phyloP scores from a whole-genome alignment of 2,113 vertebrate species.

The Struthio camelus region DNA sequence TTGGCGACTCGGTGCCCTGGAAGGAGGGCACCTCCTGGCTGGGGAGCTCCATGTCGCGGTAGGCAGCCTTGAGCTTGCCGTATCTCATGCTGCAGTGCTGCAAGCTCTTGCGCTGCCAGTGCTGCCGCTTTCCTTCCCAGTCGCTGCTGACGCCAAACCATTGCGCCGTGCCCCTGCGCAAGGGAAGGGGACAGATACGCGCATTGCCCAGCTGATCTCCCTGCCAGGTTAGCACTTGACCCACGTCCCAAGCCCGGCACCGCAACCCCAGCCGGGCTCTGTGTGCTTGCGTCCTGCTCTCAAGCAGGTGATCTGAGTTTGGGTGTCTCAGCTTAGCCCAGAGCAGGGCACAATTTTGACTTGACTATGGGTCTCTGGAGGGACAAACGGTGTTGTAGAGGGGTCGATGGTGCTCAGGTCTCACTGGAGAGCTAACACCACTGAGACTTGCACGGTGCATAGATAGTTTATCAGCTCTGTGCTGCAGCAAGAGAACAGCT shows the following conservation, averaged over 20 bases:
- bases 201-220: background rate
- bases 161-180: conserved; percentile 84
- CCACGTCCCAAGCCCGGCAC: too few species aligned
- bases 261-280: fast-evolving
- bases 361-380: fast-evolving
- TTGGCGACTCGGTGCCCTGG: conserved; percentile 86
- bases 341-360: background rate
- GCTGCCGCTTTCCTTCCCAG: conserved; percentile 88
- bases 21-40: conserved; percentile 84
- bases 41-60: conserved; percentile 84
- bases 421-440: background rate
- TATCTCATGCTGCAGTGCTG: conserved; percentile 94
- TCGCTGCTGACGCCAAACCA: conserved; percentile 93
- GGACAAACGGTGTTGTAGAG: background rate
- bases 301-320: fast-evolving
- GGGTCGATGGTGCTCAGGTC: background rate
- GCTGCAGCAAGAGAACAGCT: background rate
- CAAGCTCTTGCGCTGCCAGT: conserved; percentile 92
- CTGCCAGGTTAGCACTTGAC: too few species aligned
- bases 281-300: background rate
- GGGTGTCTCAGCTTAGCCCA: background rate
- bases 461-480: background rate
- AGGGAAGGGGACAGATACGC: fast-evolving
- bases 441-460: background rate
- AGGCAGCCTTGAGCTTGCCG: conserved; percentile 90